Base-by-base conservation (phyloP, 2,888 invertebrate species). In the Epinotia brunnichana region DNA sequence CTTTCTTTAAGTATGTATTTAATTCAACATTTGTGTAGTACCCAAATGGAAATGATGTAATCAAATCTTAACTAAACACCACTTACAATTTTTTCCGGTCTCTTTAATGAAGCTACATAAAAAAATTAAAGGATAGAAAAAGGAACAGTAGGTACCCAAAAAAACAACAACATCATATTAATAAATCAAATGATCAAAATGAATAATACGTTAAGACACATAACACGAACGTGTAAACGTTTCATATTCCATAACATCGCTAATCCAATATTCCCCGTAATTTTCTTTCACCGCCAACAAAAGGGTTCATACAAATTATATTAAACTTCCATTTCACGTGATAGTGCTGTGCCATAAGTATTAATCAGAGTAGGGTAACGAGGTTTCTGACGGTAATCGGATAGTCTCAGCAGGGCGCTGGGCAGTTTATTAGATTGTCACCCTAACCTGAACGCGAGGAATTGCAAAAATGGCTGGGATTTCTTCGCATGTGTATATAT, bases 281-380 rank as follows among this genome's bases (percentile, higher is more conserved):
- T 71, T 67, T 71, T 54, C 60, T 66, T 71, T 67, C 63, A 54
- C 60, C 35, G 35, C 39, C 67, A 62, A 71, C 60, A 71, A 71
- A 72, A 72, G 72, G 72, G 72, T 72, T 72, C 67, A 67, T 67
- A 72, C 68, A 73, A 69, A 69, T 69, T 53, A 69, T 69, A 69
- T 73, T 73, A 69, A 68, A 73, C 51, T 73, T 73, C 73, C 51
- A 72, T 72, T 68, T 56, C 63, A 59, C 57, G 63, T 57, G 56
- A 53, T 54, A 74, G 74, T 79, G 81, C 78, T 78, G 80, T 83
- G 85, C 87, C 85, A 86, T 88, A 69, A 86, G 85, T 90, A 90
- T 91, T 92, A 91, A 92, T 92, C 91, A 91, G 90, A 83, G 86
- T 87, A 89, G 89, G 89, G 91, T 92, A 92, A 92, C 92, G 86